Base-by-base conservation (phyloP, 2,888 invertebrate species). In the Sinopyrophorus schimmeli region DNA sequence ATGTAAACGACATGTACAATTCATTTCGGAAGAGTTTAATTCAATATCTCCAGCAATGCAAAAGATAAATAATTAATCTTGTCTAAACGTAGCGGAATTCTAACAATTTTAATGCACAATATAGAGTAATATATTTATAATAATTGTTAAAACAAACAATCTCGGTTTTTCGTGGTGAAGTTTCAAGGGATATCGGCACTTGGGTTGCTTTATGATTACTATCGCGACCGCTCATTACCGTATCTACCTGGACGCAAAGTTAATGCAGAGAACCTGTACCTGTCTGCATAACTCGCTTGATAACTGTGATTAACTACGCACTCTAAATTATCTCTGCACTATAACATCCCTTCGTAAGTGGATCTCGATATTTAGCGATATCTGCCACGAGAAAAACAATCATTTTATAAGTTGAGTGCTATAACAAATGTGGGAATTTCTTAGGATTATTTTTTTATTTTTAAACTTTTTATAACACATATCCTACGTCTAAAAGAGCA, bases 241-340 rank as follows among this genome's bases (percentile, higher is more conserved):
- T 49, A 49, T 49, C 49, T 49, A 39, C 49, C 43, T 49, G 49
- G 31, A 23, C 39, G 40, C 28, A 15, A 21, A 24, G 32, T 31
- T 49, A 49, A 49, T 49, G 49, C 38, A 49, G 38, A 41, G 43
- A 38, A 23, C 43, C 43, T 49, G 49, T 49, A 49, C 39, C 49
- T 49, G 49, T 49, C 49, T 39, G 49, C 49, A 49, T 49, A 49
- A 42, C 49, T 49, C 38, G 31, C 42, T 49, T 32, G 49, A 49
- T 49, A 49, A 49, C 49, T 43, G 49, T 49, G 49, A 49, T 49
- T 49, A 49, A 49, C 43, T 43, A 31, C 42, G 49, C 49, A 49
- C 49, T 49, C 43, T 49, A 38, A 49, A 49, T 49, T 49, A 49
- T 49, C 42, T 43, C 40, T 23, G 40, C 40, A 34, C 40, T 47